Evolutionary conservation across 92 coral and sea anemone species (phyloP).

Genomic region (Porites evermanni): DNA sequence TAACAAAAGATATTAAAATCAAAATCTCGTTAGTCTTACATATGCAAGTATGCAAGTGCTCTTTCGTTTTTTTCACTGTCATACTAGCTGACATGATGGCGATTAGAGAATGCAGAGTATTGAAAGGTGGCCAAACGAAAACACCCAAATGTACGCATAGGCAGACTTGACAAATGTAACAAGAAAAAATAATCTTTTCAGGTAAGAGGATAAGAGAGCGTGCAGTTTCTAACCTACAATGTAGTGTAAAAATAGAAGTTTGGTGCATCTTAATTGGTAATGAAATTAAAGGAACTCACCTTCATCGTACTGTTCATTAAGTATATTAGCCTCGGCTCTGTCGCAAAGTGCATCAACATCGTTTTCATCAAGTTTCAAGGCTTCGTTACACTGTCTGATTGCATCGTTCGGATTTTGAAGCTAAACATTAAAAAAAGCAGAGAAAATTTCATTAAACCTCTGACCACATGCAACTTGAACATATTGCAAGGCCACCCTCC

Average conservation of each 20-base stretch:
- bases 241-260: not conserved
- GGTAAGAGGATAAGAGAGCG: no score
- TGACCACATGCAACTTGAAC: not conserved
- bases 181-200: no score
- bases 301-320: slow-evolving; percentile 88
- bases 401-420: slow-evolving; percentile 79
- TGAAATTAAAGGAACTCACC: slow-evolving; percentile 48
- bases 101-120: no score
- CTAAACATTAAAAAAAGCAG: slow-evolving; percentile 36
- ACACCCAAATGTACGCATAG: no score
- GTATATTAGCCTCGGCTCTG: slow-evolving; percentile 92
- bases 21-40: no score
- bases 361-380: slow-evolving; percentile 84
- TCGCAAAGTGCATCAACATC: slow-evolving; percentile 98
- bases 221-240: not conserved
- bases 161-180: no score
- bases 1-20: no score
- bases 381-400: slow-evolving; percentile 86
- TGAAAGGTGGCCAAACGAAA: no score
- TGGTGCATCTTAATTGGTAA: not conserved
- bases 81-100: no score
- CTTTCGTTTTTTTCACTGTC: no score
- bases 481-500: not conserved
- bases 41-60: no score
- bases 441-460: not conserved